Base-by-base conservation (phyloP, 2,888 invertebrate genomes). In the Orthosia gracilis region DNA sequence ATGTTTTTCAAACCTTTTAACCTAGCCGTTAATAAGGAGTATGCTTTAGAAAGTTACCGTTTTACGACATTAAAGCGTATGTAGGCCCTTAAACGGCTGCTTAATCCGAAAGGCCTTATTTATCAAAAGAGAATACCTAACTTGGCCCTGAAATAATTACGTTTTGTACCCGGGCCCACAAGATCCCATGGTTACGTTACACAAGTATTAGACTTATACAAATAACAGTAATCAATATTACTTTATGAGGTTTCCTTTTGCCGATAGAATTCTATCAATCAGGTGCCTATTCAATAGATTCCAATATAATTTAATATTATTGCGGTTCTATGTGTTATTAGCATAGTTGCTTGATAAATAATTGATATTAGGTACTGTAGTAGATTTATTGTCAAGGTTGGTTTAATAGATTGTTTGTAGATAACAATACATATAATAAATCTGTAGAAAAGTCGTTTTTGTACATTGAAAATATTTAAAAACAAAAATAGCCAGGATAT, bases 251-350 rank as follows among this genome's bases (percentile, higher is more conserved):
- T 58, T 69, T 69, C 82, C 76, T 69, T 69, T 54, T 9, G 15
- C n/a, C 40, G 5, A 61, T 40, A 59, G 40, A 69, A 50, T 62
- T 66, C 55, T 76, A 61, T 82, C 65, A 82, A 69, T 69, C 68
- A 61, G 31, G 7, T 58, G 40, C 40, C 31, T 80, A 55, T 65
- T 75, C 40, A 62, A 81, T 54, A 54, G 23, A 76, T 62, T 57
- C 26, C 40, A 66, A 57, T 82, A 79, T 76, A 76, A 82, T 76
- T 69, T 57, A 82, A 82, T 79, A 47, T 49, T 52, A 69, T 62
- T 76, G 47, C 47, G 23, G 55, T 69, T 65, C 50, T 59, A 54
- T 54, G 40, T n/a, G 18, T 49, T 76, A 47, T 62, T 61, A 65
- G 40, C 13, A 75, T 61, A 57, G 40, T 23, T 52, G 17, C 0